Conservation (phyloP, 2,797 vertebrate genomes). For the Microhierax caerulescens region DNA sequence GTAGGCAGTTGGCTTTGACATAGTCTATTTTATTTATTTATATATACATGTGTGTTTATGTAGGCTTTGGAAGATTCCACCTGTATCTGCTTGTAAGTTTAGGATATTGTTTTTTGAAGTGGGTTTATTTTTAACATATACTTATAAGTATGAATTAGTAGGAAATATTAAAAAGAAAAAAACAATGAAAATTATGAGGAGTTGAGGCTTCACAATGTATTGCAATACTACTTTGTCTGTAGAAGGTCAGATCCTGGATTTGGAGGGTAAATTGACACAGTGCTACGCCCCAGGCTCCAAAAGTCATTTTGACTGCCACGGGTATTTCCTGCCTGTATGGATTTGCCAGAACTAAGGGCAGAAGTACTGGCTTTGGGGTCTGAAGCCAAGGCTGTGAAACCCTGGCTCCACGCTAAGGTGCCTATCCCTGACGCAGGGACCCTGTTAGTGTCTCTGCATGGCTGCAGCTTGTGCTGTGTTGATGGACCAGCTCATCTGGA, state of each 20-base stretch:
- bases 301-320: background rate
- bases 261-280: background rate
- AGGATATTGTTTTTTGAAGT: background rate
- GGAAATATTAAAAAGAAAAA: background rate
- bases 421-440: rapidly evolving
- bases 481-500: background rate
- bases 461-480: background rate
- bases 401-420: background rate
- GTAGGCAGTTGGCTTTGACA: background rate
- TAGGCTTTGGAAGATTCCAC: background rate
- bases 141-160: background rate
- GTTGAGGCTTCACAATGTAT: background rate
- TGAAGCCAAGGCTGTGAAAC: rapidly evolving
- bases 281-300: background rate
- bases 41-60: background rate
- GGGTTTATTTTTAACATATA: background rate
- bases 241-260: background rate
- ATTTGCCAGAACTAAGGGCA: background rate
- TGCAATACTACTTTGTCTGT: background rate
- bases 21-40: background rate
- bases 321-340: background rate
- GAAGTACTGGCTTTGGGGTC: background rate
- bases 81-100: background rate
- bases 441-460: rapidly evolving
- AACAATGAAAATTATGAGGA: background rate